A percentile compares a stretch with the other conserved stretches of the same genome.
Conservation (phyloP, 2,888 invertebrate genomes). For the Ophion ellenae region DNA sequence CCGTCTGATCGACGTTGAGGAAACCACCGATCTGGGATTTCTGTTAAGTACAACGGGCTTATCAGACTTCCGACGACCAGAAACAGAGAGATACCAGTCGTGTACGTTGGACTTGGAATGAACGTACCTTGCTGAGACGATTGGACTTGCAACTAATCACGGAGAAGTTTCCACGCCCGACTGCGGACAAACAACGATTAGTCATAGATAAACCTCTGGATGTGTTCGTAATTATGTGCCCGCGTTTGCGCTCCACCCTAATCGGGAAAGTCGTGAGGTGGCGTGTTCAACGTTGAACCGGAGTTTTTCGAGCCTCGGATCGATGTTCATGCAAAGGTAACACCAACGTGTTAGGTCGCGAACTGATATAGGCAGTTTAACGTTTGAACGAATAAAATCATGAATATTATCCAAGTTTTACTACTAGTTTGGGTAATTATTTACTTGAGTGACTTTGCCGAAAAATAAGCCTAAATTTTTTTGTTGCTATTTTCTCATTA, state of each 20-base stretch:
- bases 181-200: constrained; percentile 82
- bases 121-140: constrained; percentile 92
- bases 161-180: constrained; percentile 94
- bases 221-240: background rate
- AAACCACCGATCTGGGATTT: constrained; percentile 86
- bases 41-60: constrained; percentile 72
- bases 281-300: background rate
- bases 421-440: too few species aligned
- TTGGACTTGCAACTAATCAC: constrained; percentile 95
- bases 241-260: background rate
- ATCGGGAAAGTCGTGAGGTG: constrained; percentile 7
- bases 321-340: too few species aligned
- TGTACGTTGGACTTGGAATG: background rate
- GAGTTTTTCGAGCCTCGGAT: background rate
- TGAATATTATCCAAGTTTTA: too few species aligned
- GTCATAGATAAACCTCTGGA: constrained; percentile 24
- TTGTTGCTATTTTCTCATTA: too few species aligned
- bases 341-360: too few species aligned
- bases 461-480: too few species aligned
- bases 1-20: constrained; percentile 80
- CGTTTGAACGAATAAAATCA: too few species aligned
- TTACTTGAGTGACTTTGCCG: too few species aligned
- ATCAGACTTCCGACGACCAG: too few species aligned
- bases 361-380: too few species aligned
- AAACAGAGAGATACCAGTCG: too few species aligned